Percentiles rank a stretch among this genome's conserved stretches.
phyloP scores from a whole-genome alignment of 1,140 invertebrate genomes.

The Neuroterus valhalla region DNA sequence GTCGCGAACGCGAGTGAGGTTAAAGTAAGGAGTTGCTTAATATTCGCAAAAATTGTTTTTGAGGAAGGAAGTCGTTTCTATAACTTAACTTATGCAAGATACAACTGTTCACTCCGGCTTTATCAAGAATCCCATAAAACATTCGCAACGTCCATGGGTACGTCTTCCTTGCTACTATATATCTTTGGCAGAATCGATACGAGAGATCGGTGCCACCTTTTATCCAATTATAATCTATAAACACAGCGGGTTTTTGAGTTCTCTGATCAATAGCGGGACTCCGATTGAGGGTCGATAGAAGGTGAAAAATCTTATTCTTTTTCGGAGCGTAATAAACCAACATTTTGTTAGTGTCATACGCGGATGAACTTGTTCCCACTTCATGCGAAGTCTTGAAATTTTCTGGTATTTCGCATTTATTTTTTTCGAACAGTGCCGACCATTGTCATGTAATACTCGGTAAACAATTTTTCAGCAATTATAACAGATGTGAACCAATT shows the following conservation, averaged over 20 bases:
- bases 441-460: constrained; percentile 55
- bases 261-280: no score
- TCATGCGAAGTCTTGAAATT: constrained; percentile 47
- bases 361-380: constrained; percentile 51
- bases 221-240: constrained; percentile 26
- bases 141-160: constrained; percentile 67
- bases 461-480: constrained; percentile 55
- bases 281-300: no score
- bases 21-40: constrained; percentile 26
- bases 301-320: constrained; percentile 56
- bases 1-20: constrained; percentile 10
- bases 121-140: constrained; percentile 62
- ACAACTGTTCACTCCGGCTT: constrained; percentile 56
- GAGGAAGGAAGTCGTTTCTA: constrained; percentile 33
- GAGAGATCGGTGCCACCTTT: constrained; percentile 38
- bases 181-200: constrained; percentile 69
- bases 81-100: constrained; percentile 47
- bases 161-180: constrained; percentile 61
- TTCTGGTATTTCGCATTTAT: constrained; percentile 61
- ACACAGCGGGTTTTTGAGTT: background rate
- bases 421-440: constrained; percentile 67
- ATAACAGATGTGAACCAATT: constrained; percentile 62
- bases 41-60: constrained; percentile 40
- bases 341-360: constrained; percentile 54
- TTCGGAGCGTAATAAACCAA: constrained; percentile 58